Base-by-base conservation (phyloP, 2,797 vertebrate species). In the Synanceia verrucosa region DNA sequence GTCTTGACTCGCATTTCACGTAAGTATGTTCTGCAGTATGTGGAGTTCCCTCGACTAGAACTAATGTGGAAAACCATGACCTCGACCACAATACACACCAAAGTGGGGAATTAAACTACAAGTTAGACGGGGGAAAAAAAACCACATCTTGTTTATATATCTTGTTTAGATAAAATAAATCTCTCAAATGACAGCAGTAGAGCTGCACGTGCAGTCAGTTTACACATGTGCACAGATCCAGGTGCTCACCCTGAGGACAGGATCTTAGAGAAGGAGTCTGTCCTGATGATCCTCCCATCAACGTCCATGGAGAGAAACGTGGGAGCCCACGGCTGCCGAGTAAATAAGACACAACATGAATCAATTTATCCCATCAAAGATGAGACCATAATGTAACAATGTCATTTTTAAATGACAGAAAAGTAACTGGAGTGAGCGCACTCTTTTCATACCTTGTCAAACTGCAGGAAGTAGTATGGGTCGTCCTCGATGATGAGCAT, bases 401-500 rank as follows among this genome's bases (percentile, higher is more conserved):
- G 3, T 68, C 0, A 29, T 9, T 24, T 66, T 39, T 18, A 14
- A 56, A 47, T 16, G 19, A 33, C 19, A 0, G 9, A 16, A 58
- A 26, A 21, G 5, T 16, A 19, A 12, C 18, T 11, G 26, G 31
- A 13, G 14, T 2, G 33, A 9, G 4, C 6, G 19, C 58, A 12
- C 50, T 23, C 19, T 58, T 79, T 89, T 8, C 26, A 33, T 91
- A 96, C 93, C 94, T 96, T 94, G 63, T 94, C 88, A 84, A 95
- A 95, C 87, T 95, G 96, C 69, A 97, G 84, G 89, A 96, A 96
- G 73, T 94, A 97, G 90, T 98, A 96, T 0, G 94, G 96, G 86
- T 98, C 96, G 52, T 95, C 94, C 88, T 97, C 95, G 70, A 96
- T 93, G 83, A 96, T 95, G 81, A 97, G 93, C 78, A 97, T 94